Conservation (phyloP, 2,888 invertebrate genomes). For the Coelopa pilipes region DNA sequence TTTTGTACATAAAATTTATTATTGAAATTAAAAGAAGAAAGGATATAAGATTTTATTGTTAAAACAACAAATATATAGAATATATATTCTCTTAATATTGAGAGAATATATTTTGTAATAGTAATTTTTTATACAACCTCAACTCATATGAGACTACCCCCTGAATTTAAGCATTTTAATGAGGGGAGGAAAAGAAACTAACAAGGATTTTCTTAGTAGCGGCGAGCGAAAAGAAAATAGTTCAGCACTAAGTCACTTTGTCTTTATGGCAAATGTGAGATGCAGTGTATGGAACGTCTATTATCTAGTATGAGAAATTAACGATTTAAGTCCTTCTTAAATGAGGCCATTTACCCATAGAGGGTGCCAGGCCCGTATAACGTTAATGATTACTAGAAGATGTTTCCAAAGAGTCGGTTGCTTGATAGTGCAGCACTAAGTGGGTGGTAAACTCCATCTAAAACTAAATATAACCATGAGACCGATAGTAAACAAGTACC, state of each 20-base stretch:
- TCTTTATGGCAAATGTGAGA: slow-evolving; percentile 42
- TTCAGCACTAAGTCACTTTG: slow-evolving; percentile 51
- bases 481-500: slow-evolving; percentile 76
- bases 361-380: slow-evolving; percentile 68
- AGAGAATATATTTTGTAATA: slow-evolving; percentile 46
- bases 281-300: slow-evolving; percentile 44
- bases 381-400: slow-evolving; percentile 49
- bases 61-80: too few relatives aligned
- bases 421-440: slow-evolving; percentile 46
- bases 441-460: slow-evolving; percentile 71
- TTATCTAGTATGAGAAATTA: slow-evolving; percentile 49
- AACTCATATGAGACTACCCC: slow-evolving; percentile 67
- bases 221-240: slow-evolving; percentile 66
- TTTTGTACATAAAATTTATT: too few relatives aligned
- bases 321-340: slow-evolving; percentile 52
- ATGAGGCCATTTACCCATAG: slow-evolving; percentile 68
- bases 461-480: slow-evolving; percentile 73
- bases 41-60: too few relatives aligned
- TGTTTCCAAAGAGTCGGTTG: slow-evolving; percentile 55
- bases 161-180: slow-evolving; percentile 75
- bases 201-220: slow-evolving; percentile 73
- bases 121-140: slow-evolving; percentile 57
- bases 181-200: slow-evolving; percentile 78
- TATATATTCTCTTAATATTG: too few relatives aligned
- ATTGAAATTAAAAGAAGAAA: too few relatives aligned